Percentiles rank a stretch among this genome's conserved stretches.
Evolutionary conservation across 2,797 vertebrate species (phyloP).

Genomic region (Gallinago solitaria): DNA sequence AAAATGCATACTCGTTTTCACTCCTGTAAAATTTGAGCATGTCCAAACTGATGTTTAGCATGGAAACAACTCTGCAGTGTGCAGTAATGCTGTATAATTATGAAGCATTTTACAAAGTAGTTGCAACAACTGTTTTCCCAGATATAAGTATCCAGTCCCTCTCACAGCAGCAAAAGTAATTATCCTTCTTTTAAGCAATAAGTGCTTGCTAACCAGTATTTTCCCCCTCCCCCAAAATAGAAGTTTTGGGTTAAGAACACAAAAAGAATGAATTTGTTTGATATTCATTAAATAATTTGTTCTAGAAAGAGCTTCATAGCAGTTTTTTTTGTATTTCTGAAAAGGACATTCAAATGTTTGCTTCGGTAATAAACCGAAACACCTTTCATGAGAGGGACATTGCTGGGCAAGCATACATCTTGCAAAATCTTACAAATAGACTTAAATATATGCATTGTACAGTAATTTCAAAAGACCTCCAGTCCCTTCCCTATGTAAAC

Average conservation of each 20-base stretch:
- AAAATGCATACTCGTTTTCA: not conserved
- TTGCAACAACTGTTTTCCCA: not conserved
- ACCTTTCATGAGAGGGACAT: not conserved
- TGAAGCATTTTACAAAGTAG: not conserved
- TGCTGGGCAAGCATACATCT: not conserved
- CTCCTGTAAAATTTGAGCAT: not conserved
- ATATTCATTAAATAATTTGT: not conserved
- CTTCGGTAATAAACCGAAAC: not conserved
- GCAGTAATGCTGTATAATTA: not conserved
- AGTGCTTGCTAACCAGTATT: not conserved
- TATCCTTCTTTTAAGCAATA: not conserved
- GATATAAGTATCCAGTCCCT: not conserved
- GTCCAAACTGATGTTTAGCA: not conserved
- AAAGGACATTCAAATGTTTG: not conserved
- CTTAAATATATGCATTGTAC: not conserved
- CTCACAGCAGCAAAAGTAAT: not conserved
- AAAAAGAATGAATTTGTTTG: not conserved
- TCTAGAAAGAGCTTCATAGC: not conserved
- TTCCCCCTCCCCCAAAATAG: accelerated
- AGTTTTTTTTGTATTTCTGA: not conserved
- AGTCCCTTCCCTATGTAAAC: not conserved
- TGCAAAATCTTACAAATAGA: not conserved
- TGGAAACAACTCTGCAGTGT: not conserved
- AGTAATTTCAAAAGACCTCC: not conserved
- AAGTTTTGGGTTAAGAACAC: not conserved